Percentiles rank a stretch among this genome's conserved stretches.
Conservation (phyloP, 2,797 vertebrate genomes). For the Microctenopoma lineatum region DNA sequence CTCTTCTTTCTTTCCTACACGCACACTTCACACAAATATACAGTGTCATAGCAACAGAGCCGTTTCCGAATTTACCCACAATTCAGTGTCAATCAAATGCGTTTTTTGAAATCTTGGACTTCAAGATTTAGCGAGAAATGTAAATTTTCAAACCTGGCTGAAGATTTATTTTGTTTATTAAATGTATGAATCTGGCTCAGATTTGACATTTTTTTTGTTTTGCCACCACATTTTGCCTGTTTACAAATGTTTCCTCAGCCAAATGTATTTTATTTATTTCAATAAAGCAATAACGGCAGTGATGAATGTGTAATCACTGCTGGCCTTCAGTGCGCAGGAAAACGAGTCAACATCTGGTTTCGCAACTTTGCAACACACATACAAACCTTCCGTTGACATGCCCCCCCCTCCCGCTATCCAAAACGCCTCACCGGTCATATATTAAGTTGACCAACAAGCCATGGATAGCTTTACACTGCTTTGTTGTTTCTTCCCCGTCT, state of each 20-base stretch:
- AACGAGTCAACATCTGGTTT: conserved; percentile 76
- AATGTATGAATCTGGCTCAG: conserved; percentile 49
- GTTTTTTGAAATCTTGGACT: conserved; percentile 20
- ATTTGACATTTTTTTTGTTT: conserved; percentile 50
- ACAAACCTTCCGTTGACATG: conserved; percentile 33
- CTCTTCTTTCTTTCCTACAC: conserved; percentile 12
- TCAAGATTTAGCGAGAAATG: conserved; percentile 37
- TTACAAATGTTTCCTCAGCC: conserved; percentile 57
- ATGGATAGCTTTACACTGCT: conserved; percentile 53
- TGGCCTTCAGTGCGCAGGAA: conserved; percentile 46
- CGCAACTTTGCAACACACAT: conserved; percentile 43
- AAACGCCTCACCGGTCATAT: conserved; percentile 64
- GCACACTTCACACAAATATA: conserved; percentile 21
- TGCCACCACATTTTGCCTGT: conserved; percentile 58
- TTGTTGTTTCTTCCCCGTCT: conserved; percentile 54
- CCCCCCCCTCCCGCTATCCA: conserved; percentile 37
- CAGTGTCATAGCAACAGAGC: conserved; percentile 16
- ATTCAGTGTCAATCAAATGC: conserved; percentile 37
- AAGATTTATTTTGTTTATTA: conserved; percentile 49
- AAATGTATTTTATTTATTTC: conserved; percentile 62
- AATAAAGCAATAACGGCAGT: conserved; percentile 64
- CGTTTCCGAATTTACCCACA: conserved; percentile 38
- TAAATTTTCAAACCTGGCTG: conserved; percentile 52
- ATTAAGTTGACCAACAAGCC: conserved; percentile 68
- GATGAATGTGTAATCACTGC: conserved; percentile 63